Evolutionary conservation across 2,797 vertebrate species (phyloP).

Genomic region (Lemur catta): DNA sequence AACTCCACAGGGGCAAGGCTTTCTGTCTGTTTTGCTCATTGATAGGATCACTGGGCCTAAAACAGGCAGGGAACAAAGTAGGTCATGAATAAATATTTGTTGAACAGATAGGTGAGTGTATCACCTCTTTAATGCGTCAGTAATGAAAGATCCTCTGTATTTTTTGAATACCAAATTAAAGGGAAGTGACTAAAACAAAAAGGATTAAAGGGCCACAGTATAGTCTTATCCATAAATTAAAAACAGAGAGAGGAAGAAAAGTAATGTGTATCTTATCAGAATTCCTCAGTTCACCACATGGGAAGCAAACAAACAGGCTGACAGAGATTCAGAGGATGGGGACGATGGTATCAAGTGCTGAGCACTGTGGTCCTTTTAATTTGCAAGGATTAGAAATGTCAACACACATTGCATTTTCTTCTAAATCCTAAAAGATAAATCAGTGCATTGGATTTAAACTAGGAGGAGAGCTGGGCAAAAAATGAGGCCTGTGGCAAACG

Average conservation of each 20-base stretch:
- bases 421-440: background rate
- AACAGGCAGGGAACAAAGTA: background rate
- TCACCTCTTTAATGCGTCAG: background rate
- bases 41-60: background rate
- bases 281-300: background rate
- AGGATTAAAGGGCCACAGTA: background rate
- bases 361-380: background rate
- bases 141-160: background rate
- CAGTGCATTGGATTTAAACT: background rate
- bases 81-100: background rate
- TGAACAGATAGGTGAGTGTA: background rate
- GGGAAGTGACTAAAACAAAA: background rate
- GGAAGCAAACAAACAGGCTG: background rate
- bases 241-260: background rate
- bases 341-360: fast-evolving
- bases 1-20: background rate
- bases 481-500: fast-evolving
- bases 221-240: background rate
- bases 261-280: fast-evolving
- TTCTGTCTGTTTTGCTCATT: background rate
- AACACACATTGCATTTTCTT: background rate
- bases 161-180: background rate
- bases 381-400: conserved; percentile 24
- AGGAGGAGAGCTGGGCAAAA: background rate
- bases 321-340: background rate